Conservation (phyloP, 2,113 vertebrate species). For the Urocynchramus pylzowi region DNA sequence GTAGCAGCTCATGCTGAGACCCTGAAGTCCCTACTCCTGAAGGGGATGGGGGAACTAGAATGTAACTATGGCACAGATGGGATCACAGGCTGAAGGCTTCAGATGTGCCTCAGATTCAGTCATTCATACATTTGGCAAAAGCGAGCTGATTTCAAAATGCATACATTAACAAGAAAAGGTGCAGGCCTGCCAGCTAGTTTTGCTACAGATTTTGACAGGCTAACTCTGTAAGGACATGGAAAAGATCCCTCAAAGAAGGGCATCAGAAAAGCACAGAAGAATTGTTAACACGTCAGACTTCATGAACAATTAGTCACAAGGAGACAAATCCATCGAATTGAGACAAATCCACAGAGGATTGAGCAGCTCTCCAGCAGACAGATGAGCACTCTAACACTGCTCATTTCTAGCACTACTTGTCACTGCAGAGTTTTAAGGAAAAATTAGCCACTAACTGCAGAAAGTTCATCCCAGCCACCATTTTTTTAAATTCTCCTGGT, state of each 20-base stretch:
- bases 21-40: not conserved
- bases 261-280: not conserved
- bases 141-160: not conserved
- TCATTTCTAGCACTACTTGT: not conserved
- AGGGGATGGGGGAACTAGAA: not conserved
- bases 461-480: not conserved
- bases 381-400: not conserved
- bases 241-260: not conserved
- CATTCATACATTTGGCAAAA: not conserved
- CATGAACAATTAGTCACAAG: not conserved
- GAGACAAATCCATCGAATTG: not conserved
- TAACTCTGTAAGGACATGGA: not conserved
- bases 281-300: not conserved
- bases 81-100: constrained; percentile 6
- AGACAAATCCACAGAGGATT: not conserved
- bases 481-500: not conserved
- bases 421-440: not conserved
- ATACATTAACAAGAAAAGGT: not conserved
- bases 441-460: not conserved
- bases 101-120: not conserved
- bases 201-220: not conserved
- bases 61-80: not conserved
- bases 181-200: not conserved
- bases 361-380: not conserved
- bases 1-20: not conserved